Evolutionary conservation across 2,797 vertebrate genomes (phyloP), one percentile per base, ranked within the genome.

Genomic region (Etheostoma perlongum): DNA sequence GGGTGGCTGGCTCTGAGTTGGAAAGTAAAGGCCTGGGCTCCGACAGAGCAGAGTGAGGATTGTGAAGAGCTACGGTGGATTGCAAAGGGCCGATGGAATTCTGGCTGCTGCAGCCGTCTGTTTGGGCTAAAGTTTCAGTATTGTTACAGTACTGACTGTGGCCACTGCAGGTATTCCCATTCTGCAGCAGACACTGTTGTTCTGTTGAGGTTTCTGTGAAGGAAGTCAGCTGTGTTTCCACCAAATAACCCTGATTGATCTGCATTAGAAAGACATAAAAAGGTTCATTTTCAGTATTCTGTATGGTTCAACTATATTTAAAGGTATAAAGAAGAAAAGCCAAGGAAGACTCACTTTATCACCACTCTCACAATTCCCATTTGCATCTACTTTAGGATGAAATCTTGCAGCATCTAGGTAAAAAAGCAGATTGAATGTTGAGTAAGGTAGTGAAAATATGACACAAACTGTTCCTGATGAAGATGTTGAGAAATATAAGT

Each of bases 331-430:
- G 16, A 70, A 18, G 7, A 76, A 19, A 70, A 60, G 5, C 14
- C 1, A 58, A 67, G 9, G 9, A 25, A 54, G 48, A 83, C 93
- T 89, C 67, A 94, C 93, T 74, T 88, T 51, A 47, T 83, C 72
- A 23, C 9, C 63, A 46, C 49, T 82, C 27, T 92, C 74, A 68
- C 84, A 85, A 42, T 91, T 93, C 61, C 89, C 92, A 76, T 93
- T 94, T 85, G 88, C 76, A 85, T 92, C 91, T n/a, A 88, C 55
- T 82, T 88, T 89, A 47, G 52, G 52, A 21, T 23, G 4, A 40
- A 61, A 54, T n/a, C 0, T 23, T 48, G 15, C 61, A 47, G 58
- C 6, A 5, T 70, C 89, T 91, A 55, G 10, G 5, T 6, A 67
- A 74, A 75, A 89, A 88, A 71, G 7, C 51, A 58, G 4, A 55